Evolutionary conservation across 2,888 invertebrate species (phyloP), one percentile per base, ranked within the genome.

Genomic region (Melanostoma scalare): DNA sequence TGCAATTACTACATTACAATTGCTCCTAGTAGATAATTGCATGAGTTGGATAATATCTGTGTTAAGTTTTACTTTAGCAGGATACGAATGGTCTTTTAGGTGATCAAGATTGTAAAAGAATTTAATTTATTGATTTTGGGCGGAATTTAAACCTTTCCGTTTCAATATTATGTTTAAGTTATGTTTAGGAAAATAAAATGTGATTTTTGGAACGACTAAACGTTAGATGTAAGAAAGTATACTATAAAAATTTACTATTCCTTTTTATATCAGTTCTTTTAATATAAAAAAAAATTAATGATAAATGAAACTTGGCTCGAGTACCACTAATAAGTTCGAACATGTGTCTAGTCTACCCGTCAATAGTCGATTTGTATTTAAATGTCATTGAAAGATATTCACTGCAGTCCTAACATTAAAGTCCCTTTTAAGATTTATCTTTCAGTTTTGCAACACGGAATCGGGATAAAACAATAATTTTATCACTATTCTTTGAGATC

Each of bases 151-250:
- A 20, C 10, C 4, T 31, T 38, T 63, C n/a, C 36, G n/a, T 31
- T 33, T 9, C 44, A 6, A 33, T 38, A 30, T 52, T 20, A 20
- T 20, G 20, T 20, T 20, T 20, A 20, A 20, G 20, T 55, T 48
- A 61, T 52, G 46, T 68, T 69, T 46, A 38, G 38, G 61, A 44
- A 53, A 63, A 63, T 48, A 71, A 55, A 68, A 69, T 75, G 80
- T 80, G 80, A 80, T 80, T 74, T 73, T 80, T 69, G 74, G 52
- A 71, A 75, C 65, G 80, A 80, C 76, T 71, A 65, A 50, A 36
- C 38, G 44, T 8, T 65, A 72, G 55, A 46, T 68, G 3, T 68
- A 78, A 61, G 48, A 55, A 10, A 53, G 8, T 58, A 30, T 42
- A 38, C 42, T 50, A n/a, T 20, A 20, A 20, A 20, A 20, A 20